Conservation (phyloP, 2,113 vertebrate genomes). For the Mirounga angustirostris region DNA sequence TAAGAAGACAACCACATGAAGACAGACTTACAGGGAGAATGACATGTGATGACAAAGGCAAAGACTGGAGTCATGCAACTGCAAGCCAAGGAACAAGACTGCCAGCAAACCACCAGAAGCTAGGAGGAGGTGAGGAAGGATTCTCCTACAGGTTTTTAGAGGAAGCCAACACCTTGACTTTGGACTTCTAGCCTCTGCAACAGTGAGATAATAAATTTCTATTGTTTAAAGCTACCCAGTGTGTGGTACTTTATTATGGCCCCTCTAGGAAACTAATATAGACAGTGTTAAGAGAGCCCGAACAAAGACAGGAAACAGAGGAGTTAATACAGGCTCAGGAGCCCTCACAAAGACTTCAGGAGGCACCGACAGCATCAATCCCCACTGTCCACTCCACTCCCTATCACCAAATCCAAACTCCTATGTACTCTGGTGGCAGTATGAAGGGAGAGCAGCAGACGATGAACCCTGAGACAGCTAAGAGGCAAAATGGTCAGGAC, state of each 20-base stretch:
- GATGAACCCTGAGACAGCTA: neutral
- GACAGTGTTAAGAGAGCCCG: neutral
- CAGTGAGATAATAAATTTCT: neutral
- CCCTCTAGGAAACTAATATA: neutral
- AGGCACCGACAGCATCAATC: neutral
- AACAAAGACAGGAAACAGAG: neutral
- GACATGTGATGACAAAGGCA: constrained; percentile 21
- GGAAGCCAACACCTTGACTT: neutral
- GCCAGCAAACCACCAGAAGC: constrained; percentile 26
- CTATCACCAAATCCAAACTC: neutral
- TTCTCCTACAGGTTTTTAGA: neutral
- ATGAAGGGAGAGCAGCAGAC: neutral
- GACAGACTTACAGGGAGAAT: constrained; percentile 43
- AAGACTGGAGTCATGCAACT: neutral
- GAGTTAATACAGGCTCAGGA: neutral
- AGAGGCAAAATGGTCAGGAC: neutral
- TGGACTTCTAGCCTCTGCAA: neutral
- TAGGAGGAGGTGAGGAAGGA: neutral
- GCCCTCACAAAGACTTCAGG: neutral
- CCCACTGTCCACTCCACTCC: neutral
- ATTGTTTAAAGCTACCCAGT: neutral
- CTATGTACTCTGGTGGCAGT: neutral
- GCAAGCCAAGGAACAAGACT: neutral
- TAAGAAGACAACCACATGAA: constrained; percentile 31
- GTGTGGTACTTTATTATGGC: neutral